Conservation (phyloP, 1,140 invertebrate species). For the Lordiphosa mommai region DNA sequence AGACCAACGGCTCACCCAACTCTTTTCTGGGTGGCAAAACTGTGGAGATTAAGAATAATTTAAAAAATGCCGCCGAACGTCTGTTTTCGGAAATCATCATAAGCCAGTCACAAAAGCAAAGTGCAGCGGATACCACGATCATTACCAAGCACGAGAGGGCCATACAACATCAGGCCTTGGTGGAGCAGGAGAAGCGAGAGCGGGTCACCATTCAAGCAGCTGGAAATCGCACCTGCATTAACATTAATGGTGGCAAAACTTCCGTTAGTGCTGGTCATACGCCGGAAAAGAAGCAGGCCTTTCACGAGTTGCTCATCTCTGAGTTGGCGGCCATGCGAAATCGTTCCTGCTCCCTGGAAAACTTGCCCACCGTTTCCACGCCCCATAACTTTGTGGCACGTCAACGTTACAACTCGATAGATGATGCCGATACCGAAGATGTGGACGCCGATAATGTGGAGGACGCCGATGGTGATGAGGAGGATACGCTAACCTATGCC, state of each 20-base stretch:
- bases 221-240: constrained; percentile 56
- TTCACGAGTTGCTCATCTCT: constrained; percentile 78
- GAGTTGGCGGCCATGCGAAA: constrained; percentile 78
- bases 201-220: constrained; percentile 34
- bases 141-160: constrained; percentile 74
- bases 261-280: constrained; percentile 54
- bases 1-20: constrained; percentile 8
- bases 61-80: constrained; percentile 76
- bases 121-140: constrained; percentile 44
- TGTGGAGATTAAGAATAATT: constrained; percentile 73
- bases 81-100: constrained; percentile 78
- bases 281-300: constrained; percentile 76
- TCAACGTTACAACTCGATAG: constrained; percentile 64
- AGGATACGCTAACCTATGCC: constrained; percentile 58
- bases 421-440: constrained; percentile 65
- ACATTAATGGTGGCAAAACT: constrained; percentile 48
- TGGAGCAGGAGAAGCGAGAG: constrained; percentile 52
- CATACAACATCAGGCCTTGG: constrained; percentile 59
- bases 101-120: constrained; percentile 63
- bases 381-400: constrained; percentile 44
- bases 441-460: constrained; percentile 75
- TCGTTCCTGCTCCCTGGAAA: constrained; percentile 68
- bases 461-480: constrained; percentile 68
- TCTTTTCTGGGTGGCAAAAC: constrained; percentile 58
- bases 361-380: constrained; percentile 42